Conservation (phyloP, 1,140 invertebrate genomes). For the Pseudomyrmex concolor region DNA sequence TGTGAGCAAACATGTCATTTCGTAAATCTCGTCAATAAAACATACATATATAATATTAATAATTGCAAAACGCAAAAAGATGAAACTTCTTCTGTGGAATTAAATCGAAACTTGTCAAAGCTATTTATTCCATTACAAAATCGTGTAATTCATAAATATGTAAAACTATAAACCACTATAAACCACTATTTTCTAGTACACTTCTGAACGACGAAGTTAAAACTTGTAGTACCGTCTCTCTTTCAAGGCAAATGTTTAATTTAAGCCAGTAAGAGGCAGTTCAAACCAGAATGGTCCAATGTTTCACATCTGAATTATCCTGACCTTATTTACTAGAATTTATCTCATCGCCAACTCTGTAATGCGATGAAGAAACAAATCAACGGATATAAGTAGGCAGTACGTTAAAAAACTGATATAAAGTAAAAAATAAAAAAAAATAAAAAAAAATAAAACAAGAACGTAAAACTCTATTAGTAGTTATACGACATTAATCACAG, state of each 20-base stretch:
- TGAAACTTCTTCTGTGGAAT: slow-evolving; percentile 28
- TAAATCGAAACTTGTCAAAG: slow-evolving; percentile 57
- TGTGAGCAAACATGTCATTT: background rate
- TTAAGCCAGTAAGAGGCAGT: background rate
- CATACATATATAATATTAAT: slow-evolving; percentile 60
- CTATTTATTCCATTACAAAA: slow-evolving; percentile 71
- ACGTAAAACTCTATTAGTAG: slow-evolving; percentile 70
- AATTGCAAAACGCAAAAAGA: slow-evolving; percentile 20
- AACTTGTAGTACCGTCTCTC: too few relatives aligned
- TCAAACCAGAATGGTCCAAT: background rate
- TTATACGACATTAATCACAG: slow-evolving; percentile 77
- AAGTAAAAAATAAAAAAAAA: too few relatives aligned
- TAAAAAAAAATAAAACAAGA: slow-evolving; percentile 29
- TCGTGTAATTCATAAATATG: slow-evolving; percentile 9
- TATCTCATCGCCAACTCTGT: slow-evolving; percentile 45
- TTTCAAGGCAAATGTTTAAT: too few relatives aligned
- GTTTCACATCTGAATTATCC: too few relatives aligned
- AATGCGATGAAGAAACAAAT: slow-evolving; percentile 64
- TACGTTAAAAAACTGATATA: slow-evolving; percentile 41
- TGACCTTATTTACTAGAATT: background rate
- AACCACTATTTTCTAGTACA: background rate
- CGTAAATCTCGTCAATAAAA: background rate
- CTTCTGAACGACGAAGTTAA: background rate
- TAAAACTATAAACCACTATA: background rate
- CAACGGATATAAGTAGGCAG: slow-evolving; percentile 27